These are phyloP conservation scores for Acanthiza pusilla DNA, from an alignment of 2,797 vertebrate species.

Conservation along the genomic window DNA sequence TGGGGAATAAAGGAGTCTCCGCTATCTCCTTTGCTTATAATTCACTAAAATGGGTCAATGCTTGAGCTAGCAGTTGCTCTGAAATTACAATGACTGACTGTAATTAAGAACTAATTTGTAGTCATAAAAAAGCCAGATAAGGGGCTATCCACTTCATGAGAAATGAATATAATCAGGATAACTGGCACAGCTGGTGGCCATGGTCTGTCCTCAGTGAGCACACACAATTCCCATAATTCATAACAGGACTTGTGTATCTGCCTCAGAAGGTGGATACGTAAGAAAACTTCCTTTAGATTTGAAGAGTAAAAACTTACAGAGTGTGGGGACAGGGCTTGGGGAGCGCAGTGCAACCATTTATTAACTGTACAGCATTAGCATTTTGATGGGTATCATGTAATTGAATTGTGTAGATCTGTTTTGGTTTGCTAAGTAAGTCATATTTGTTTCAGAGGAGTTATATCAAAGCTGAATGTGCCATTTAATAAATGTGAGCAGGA, in stretches of 20 bases:
- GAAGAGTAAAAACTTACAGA: not conserved
- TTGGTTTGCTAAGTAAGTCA: not conserved
- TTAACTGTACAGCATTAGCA: not conserved
- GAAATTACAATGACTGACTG: constrained; percentile 63
- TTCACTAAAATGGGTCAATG: constrained; percentile 70
- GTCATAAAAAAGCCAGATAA: constrained; percentile 70
- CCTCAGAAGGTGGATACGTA: constrained; percentile 21
- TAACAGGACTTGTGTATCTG: not conserved
- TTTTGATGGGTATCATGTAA: not conserved
- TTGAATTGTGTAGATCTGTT: not conserved
- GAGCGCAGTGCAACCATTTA: not conserved
- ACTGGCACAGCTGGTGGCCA: constrained; percentile 55
- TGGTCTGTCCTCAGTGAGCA: constrained; percentile 3
- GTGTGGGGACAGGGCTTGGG: not conserved
- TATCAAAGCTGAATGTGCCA: not conserved
- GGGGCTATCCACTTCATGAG: constrained; percentile 65
- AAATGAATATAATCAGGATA: constrained; percentile 63
- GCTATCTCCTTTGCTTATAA: constrained; percentile 50
- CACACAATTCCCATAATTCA: constrained; percentile 25
- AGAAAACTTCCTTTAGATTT: constrained; percentile 37
- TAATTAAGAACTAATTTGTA: constrained; percentile 74
- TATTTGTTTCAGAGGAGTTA: not conserved
- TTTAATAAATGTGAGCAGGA: not conserved
- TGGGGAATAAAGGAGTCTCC: constrained; percentile 30
- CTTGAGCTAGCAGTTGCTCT: constrained; percentile 64